A percentile compares a stretch with the other conserved stretches of the same genome.
Conservation (phyloP, 2,113 vertebrate species). For the Proterorhinus semilunaris region DNA sequence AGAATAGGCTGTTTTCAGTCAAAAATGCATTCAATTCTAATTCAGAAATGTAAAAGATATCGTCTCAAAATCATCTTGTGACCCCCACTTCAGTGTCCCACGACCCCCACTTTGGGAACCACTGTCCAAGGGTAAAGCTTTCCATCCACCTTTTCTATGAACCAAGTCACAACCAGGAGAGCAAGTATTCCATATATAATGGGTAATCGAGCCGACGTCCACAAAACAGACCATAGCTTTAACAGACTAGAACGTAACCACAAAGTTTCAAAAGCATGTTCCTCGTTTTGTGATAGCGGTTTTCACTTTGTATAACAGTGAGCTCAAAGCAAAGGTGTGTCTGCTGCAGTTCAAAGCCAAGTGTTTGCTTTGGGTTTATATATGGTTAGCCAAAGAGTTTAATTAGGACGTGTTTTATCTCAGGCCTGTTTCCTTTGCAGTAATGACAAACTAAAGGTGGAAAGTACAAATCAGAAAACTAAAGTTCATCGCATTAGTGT, state of each 20-base stretch:
- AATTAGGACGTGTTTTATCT: neutral
- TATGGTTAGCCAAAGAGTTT: neutral
- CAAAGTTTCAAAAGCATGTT: neutral
- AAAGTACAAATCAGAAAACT: neutral
- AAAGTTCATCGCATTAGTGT: neutral
- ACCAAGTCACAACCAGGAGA: no score
- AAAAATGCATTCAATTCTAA: no score
- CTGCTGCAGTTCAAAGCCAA: neutral
- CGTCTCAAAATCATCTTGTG: no score
- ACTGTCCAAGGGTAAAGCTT: no score
- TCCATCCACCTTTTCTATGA: no score
- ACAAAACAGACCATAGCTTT: neutral
- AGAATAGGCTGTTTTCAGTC: no score
- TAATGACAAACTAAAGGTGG: neutral
- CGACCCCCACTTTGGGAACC: no score
- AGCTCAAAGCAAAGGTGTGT: slow-evolving; percentile 1
- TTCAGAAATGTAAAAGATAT: no score
- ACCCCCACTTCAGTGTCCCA: no score
- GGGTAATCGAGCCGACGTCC: neutral
- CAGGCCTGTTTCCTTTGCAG: neutral
- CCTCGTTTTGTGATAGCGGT: neutral
- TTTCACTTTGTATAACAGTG: slow-evolving; percentile 1
- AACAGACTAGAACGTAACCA: neutral
- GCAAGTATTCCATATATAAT: no score
- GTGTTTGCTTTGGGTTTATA: neutral